Evolutionary conservation across 2,797 vertebrate species (phyloP), one percentile per base, ranked within the genome.

Genomic region (Micrastur ruficollis): DNA sequence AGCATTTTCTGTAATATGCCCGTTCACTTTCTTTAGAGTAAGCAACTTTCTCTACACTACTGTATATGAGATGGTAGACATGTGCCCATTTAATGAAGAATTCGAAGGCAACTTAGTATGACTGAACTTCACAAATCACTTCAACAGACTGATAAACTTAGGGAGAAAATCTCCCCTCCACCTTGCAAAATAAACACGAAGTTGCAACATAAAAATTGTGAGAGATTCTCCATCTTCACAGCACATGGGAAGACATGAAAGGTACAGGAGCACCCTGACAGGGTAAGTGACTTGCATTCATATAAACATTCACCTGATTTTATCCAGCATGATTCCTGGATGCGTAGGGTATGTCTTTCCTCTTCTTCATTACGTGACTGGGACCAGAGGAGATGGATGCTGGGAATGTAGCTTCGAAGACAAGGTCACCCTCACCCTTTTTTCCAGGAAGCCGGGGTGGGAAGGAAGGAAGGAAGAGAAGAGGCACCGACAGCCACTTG

Each of bases 381-480:
- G 15, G 44, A 32, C 11, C 52, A 53, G 14, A 58, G 44, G 58
- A 61, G 34, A 58, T 2, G 14, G 26, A 62, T 17, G 22, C 12
- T 38, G 58, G 13, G 18, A 56, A 20, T 3, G 12, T 2, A 23
- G 16, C 22, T 75, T 22, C 40, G 58, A 46, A 72, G 18, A 44
- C 12, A 66, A 74, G 52, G 5, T 42, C 17, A 74, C 21, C 23
- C 65, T 27, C 58, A 38, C 2, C 4, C 11, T 36, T 42, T 46
- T 44, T 52, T 19, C 32, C 14, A 6, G 34, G 18, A 6, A 71
- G 16, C 3, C 2, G 0, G 13, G 5, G 1, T 23, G 5, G 27
- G 5, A 16, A 34, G n/a, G 15, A 49, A 15, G 8, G 6, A 31
- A 29, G 23, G 10, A 68, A 47, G 42, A 32, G 7, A 46, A 2